phyloP scores from a whole-genome alignment of 2,888 invertebrate species.

The Sarcophaga caerulescens region DNA sequence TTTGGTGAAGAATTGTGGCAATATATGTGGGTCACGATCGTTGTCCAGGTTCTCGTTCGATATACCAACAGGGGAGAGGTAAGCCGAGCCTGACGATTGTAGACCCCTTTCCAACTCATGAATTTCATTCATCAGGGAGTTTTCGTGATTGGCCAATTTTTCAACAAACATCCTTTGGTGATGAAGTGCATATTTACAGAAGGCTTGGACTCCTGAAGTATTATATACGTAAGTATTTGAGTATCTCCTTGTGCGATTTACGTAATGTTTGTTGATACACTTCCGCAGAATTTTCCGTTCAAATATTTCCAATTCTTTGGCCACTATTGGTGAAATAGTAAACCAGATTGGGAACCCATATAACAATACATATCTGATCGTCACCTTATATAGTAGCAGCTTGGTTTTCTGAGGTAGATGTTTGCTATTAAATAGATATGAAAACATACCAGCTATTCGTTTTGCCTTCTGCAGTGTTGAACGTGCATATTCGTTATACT shows the following conservation, averaged over 20 bases:
- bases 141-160: background rate
- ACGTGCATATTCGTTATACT: slow-evolving; percentile 1
- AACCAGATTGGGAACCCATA: slow-evolving; percentile 15
- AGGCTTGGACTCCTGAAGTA: background rate
- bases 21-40: too few species aligned
- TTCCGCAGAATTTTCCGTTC: background rate
- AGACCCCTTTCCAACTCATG: background rate
- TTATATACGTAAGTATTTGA: background rate
- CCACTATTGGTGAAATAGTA: background rate
- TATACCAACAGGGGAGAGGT: too few species aligned
- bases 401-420: background rate
- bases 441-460: too few species aligned
- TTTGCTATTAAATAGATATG: too few species aligned
- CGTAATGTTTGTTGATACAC: background rate
- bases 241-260: background rate
- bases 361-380: background rate
- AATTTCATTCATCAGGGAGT: too few species aligned
- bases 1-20: too few species aligned
- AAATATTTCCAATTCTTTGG: slow-evolving; percentile 2
- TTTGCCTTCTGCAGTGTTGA: background rate
- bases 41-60: too few species aligned
- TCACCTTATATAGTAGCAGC: background rate
- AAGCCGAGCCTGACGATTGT: too few species aligned
- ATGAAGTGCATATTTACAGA: background rate
- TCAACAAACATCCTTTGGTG: background rate